Conservation (phyloP, 2,888 invertebrate genomes). For the Acronicta alni region DNA sequence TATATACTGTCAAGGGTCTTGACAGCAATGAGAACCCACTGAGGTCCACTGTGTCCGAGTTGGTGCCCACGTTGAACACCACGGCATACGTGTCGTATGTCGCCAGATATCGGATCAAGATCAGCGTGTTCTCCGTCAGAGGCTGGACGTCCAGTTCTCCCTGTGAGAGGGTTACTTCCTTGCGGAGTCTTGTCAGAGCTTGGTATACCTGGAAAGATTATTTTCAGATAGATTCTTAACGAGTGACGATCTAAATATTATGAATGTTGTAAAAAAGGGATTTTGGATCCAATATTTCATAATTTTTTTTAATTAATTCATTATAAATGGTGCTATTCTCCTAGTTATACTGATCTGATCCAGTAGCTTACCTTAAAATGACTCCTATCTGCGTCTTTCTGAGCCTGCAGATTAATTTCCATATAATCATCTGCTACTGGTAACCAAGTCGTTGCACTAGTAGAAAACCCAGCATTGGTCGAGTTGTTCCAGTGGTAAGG, state of each 20-base stretch:
- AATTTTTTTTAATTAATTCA: too few relatives aligned
- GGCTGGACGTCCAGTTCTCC: conserved; percentile 75
- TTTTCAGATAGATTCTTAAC: too few relatives aligned
- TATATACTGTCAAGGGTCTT: conserved; percentile 66
- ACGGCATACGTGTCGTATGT: conserved; percentile 75
- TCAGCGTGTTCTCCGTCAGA: conserved; percentile 65
- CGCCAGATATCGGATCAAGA: conserved; percentile 67
- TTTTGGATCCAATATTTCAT: too few relatives aligned
- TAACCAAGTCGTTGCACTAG: conserved; percentile 89
- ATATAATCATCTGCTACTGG: conserved; percentile 90
- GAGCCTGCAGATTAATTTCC: conserved; percentile 87
- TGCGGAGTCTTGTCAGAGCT: conserved; percentile 83
- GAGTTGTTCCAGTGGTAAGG: conserved; percentile 91
- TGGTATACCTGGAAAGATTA: conserved; percentile 84
- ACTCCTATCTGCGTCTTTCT: conserved; percentile 82
- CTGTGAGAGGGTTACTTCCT: conserved; percentile 75
- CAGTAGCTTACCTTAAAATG: conserved; percentile 78
- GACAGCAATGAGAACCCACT: conserved; percentile 56
- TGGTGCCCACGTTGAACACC: conserved; percentile 87
- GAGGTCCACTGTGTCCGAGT: conserved; percentile 77
- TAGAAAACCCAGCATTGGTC: conserved; percentile 90
- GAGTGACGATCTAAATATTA: too few relatives aligned
- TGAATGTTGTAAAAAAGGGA: too few relatives aligned
- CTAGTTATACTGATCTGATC: neutral
- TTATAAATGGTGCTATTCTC: too few relatives aligned